Base-by-base conservation (phyloP, 2,888 invertebrate genomes). In the Drosophila basisetae region DNA sequence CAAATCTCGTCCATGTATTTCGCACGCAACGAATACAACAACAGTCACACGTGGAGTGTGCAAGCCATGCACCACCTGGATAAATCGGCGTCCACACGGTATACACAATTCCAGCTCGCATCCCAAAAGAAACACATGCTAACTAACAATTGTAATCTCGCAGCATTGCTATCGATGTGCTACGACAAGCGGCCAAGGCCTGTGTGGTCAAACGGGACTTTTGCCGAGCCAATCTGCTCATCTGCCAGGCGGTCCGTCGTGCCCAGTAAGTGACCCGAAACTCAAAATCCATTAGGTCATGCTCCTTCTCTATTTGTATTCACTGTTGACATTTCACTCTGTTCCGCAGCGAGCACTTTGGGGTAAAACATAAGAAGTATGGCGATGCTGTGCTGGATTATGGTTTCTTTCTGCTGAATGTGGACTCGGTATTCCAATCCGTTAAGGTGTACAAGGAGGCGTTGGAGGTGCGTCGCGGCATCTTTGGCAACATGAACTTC, bases 181-280 rank as follows among this genome's bases (percentile, higher is more conserved):
- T 98, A 47, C 95, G 98, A 56, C 97, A 97, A 91, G 96, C 97
- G 84, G 96, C 97, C 73, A 98, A 97, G 93, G 96, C 97, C 25
- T 98, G 98, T 94, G 97, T 98, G 52, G 96, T 98, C 54, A 98
- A 98, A 94, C 95, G 98, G 49, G 96, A 96, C 86, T 98, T 98
- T 94, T 94, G 94, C 43, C 95, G 96, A 90, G 98, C 98, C 33
- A 97, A 97, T 83, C 94, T 97, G 79, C 94, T 98, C 60, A 97
- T 98, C 81, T 95, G 96, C 75, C 96, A 97, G 94, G 98, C 97
- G 0, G 96, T 97, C 50, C 95, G 95, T 18, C 80, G 92, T 65
- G 93, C 93, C 56, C 89, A 91, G 93, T 93, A 85, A 85, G 84
- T 79, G 25, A 16, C 35, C 16, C 47, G 16, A 25, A 47, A 47